Evolutionary conservation across 2,113 vertebrate genomes (phyloP), one percentile per base, ranked within the genome.

Genomic region (Phocoena sinus): DNA sequence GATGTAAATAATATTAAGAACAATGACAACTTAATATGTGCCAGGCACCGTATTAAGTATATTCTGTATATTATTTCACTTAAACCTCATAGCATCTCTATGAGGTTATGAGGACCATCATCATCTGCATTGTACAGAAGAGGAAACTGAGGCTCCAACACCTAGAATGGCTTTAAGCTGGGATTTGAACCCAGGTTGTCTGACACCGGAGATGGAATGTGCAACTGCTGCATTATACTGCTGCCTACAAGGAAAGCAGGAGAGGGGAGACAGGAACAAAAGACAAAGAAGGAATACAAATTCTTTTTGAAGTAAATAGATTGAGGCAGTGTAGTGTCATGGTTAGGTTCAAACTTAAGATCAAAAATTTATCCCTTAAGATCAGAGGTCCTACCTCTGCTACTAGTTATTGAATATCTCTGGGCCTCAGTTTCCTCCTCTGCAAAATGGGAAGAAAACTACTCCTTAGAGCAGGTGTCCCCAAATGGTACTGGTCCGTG

Each of bases 1-100:
- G 60, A 56, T 89, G 18, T 89, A 94, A 91, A 89, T 91, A 93
- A 91, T 84, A 84, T 41, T 87, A 96, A 91, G 50, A 92, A 90
- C 47, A 83, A 88, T 47, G 58, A 84, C 50, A 56, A 88, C 5
- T 95, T 94, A 82, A 74, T 90, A 86, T 84, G 68, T 86, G 20
- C 31, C 63, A 90, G 84, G 86, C 65, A 94, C 63, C 95, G 12
- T 67, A 86, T 80, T 86, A 84, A 91, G 33, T 63, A 67, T 28
- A 85, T 65, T 68, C 38, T 89, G 33, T 68, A 25, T 53, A 62
- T 90, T 86, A 83, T 62, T 95, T 89, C 38, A 89, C 41, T 82
- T 71, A 95, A 95, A 77, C 73, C 26, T 95, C 89, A 86, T 26
- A 92, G 65, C 28, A 67, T 58, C 28, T 47, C 65, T 84, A 23